Conservation (phyloP, 1,140 invertebrate genomes). For the Cyclargus thomasi region DNA sequence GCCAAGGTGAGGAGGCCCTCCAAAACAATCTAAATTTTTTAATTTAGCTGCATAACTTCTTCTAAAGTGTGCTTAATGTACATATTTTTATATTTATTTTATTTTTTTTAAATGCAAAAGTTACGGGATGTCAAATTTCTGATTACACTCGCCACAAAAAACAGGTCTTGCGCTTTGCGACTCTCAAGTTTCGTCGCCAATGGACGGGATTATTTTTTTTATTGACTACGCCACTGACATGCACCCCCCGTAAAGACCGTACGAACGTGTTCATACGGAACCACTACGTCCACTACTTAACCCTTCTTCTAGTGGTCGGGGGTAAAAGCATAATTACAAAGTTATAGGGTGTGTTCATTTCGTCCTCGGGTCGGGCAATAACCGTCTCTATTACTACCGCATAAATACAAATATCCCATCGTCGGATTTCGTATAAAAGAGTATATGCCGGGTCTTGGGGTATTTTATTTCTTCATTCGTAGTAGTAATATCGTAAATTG, state of each 20-base stretch:
- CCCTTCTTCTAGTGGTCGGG: constrained; percentile 31
- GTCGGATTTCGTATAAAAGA: neutral
- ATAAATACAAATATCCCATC: neutral
- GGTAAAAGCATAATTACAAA: constrained; percentile 32
- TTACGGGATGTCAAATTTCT: no score
- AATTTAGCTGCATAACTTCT: no score
- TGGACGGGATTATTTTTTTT: no score
- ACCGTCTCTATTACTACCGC: constrained; percentile 22
- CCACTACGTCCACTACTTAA: constrained; percentile 41
- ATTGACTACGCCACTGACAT: no score
- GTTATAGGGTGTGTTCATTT: constrained; percentile 20
- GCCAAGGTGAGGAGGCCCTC: no score
- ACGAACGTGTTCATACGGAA: constrained; percentile 39
- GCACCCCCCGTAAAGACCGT: constrained; percentile 17
- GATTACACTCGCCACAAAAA: no score
- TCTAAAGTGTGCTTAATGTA: no score
- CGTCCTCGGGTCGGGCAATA: constrained; percentile 20
- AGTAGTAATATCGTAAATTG: neutral
- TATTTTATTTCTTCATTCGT: neutral
- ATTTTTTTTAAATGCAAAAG: no score
- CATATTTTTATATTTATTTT: no score
- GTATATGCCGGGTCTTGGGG: neutral
- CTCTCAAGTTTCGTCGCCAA: no score
- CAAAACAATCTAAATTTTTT: no score
- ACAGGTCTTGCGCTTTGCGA: no score